A percentile compares a stretch with the other conserved stretches of the same genome.
Conservation (phyloP, 2,797 vertebrate genomes). For the Otolemur crassicaudatus region DNA sequence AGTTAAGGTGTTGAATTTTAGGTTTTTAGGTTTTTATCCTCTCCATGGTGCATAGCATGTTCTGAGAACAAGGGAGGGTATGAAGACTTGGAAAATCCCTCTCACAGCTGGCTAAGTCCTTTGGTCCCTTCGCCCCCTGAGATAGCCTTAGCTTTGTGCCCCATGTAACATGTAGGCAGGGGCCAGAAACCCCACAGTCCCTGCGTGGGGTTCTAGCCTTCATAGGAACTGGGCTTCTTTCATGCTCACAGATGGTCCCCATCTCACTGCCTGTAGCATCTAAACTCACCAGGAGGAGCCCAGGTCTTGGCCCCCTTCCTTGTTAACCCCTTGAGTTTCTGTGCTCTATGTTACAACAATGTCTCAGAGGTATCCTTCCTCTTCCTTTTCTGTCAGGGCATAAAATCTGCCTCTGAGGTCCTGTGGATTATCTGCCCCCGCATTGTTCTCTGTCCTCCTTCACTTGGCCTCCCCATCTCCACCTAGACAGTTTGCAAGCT, state of each 20-base stretch:
- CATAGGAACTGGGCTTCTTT: neutral
- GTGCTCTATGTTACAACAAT: neutral
- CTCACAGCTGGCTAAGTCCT: neutral
- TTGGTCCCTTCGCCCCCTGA: neutral
- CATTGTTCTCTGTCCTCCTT: neutral
- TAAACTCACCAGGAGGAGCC: neutral
- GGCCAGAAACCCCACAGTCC: too few relatives aligned
- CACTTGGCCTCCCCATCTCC: neutral
- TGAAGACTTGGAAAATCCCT: neutral
- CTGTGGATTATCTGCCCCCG: neutral
- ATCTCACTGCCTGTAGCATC: neutral
- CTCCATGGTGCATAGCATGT: neutral
- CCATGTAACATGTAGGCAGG: too few relatives aligned
- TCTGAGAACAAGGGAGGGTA: neutral
- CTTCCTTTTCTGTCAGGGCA: neutral
- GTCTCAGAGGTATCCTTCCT: neutral
- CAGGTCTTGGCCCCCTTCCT: neutral
- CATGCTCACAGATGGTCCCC: neutral
- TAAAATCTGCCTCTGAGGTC: neutral
- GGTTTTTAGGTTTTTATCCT: neutral
- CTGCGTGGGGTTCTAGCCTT: neutral
- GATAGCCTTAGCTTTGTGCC: neutral
- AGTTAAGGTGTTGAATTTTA: neutral
- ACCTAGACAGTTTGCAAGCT: neutral
- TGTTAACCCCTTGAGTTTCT: neutral